Percentiles rank a stretch among this genome's conserved stretches.
phyloP scores from a whole-genome alignment of 2,113 vertebrate species.

The Ochotona curzoniae region DNA sequence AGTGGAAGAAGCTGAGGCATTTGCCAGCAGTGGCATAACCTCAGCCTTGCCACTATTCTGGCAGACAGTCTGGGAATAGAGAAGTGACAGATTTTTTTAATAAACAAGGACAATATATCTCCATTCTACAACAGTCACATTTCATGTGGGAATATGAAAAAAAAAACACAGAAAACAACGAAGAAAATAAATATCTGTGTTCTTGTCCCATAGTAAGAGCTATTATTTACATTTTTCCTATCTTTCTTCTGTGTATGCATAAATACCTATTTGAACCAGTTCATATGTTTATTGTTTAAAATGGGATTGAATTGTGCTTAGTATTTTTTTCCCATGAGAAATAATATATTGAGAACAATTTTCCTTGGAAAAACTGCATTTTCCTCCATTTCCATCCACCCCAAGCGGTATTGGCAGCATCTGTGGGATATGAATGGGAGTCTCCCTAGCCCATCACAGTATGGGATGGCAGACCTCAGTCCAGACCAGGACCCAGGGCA shows the following conservation, averaged over 20 bases:
- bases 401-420: neutral
- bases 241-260: neutral
- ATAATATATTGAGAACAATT: neutral
- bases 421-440: neutral
- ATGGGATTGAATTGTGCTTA: neutral
- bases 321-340: neutral
- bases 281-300: neutral
- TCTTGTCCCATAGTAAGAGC: neutral
- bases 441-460: neutral
- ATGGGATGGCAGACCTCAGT: neutral
- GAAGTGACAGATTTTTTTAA: neutral
- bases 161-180: neutral
- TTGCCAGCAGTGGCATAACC: accelerated
- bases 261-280: neutral
- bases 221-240: neutral
- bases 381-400: neutral
- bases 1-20: neutral
- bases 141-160: conserved; percentile 14
- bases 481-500: too few relatives aligned
- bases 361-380: conserved; percentile 39
- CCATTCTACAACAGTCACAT: neutral
- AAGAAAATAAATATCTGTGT: neutral
- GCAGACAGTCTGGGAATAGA: neutral
- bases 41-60: neutral
- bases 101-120: neutral